Evolutionary conservation across 2,888 invertebrate genomes (phyloP), one percentile per base, ranked within the genome.

Genomic region (Lasioglossum vierecki): DNA sequence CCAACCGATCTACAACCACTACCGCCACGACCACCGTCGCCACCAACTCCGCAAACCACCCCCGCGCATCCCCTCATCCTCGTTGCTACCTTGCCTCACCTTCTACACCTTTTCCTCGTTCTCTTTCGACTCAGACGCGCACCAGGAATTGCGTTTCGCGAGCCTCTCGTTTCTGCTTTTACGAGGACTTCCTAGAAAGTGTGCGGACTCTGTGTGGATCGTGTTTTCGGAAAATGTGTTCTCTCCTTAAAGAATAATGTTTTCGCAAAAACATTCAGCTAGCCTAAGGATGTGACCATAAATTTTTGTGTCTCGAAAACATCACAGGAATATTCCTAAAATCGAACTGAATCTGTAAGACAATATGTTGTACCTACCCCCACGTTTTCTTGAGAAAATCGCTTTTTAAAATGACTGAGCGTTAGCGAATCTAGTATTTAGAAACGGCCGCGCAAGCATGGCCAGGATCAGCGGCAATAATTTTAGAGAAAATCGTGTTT

Each of bases 1-100:
- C 87, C 80, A 57, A 82, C 79, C 89, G 90, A 88, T 86, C 80
- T 79, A 84, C 86, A 68, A 84, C 88, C 79, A 85, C 88, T 75
- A 49, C 72, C 76, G 70, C 78, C 53, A 74, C 84, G 75, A 77
- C 80, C 83, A 70, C 83, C 81, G 72, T 79, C 75, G 35, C 49
- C 73, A 15, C n/a, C 46, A 11, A 13, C 30, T 68, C 63, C 70
- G 57, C 8, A 68, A 39, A 44, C 71, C 22, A 18, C 49, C 49
- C 49, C 13, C 46, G 18, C 18, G 1, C 53, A 15, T 2, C 8
- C 15, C 74, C 26, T 30, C 13, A 63, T 63, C 63, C 13, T 26
- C 30, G 30, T 15, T 6, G 63, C 63, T 63, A 15, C 63, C 63
- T 30, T 35, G 66, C 6, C 66, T 66, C 66, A 66, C 78, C 18